phyloP scores from a whole-genome alignment of 2,888 invertebrate genomes.

The Emmelina monodactyla region DNA sequence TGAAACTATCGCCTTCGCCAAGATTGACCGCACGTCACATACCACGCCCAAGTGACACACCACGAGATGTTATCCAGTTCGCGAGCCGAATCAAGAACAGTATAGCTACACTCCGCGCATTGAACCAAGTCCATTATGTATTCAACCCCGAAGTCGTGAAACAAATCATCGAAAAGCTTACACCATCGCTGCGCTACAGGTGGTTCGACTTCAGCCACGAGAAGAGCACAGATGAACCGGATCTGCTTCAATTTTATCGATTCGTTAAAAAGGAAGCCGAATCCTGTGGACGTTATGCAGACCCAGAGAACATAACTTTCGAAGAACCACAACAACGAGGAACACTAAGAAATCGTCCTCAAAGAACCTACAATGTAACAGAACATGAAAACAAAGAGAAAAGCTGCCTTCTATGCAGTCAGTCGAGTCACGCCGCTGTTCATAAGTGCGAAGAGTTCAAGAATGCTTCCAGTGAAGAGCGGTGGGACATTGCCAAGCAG shows the following conservation, averaged over 20 bases:
- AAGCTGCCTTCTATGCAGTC: too few species aligned
- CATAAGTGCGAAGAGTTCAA: too few species aligned
- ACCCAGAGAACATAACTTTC: too few species aligned
- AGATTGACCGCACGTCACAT: slow-evolving; percentile 1
- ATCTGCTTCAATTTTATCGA: not conserved
- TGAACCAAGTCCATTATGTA: not conserved
- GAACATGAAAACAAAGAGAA: too few species aligned
- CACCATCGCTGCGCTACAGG: not conserved
- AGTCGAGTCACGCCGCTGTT: too few species aligned
- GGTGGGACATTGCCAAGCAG: not conserved
- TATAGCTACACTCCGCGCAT: not conserved
- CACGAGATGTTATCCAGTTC: not conserved
- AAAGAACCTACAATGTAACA: too few species aligned
- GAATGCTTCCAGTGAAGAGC: not conserved
- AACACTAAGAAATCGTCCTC: too few species aligned
- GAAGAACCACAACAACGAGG: too few species aligned
- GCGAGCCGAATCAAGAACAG: not conserved
- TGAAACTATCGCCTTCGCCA: not conserved
- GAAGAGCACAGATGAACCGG: not conserved
- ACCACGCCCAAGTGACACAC: not conserved
- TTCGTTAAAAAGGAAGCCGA: not conserved
- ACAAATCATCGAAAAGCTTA: slow-evolving; percentile 2
- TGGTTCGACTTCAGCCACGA: slow-evolving; percentile 4
- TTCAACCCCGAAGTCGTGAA: too few species aligned
- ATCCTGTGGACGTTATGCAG: not conserved